These are phyloP conservation scores for Pimpla rufipes DNA, from an alignment of 2,888 invertebrate species.

Conservation along the genomic window DNA sequence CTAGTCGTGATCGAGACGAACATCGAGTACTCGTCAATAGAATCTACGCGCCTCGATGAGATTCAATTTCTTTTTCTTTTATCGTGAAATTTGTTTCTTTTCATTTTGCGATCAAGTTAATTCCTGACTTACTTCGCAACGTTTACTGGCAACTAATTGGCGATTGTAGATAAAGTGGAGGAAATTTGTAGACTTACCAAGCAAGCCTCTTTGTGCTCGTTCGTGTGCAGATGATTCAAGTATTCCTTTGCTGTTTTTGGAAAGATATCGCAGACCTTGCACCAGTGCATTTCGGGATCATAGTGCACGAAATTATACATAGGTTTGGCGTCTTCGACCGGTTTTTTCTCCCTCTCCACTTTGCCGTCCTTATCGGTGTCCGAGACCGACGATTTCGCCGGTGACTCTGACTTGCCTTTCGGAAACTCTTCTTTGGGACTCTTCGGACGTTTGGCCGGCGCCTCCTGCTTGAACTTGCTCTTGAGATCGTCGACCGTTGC, in stretches of 20 bases:
- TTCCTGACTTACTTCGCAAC: background rate
- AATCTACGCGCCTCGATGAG: constrained; percentile 11
- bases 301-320: constrained; percentile 93
- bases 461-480: constrained; percentile 81
- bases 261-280: constrained; percentile 94
- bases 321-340: constrained; percentile 82
- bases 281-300: constrained; percentile 97
- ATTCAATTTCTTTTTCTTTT: background rate
- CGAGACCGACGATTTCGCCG: constrained; percentile 76
- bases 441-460: constrained; percentile 77
- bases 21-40: constrained; percentile 12
- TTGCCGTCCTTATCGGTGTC: constrained; percentile 81
- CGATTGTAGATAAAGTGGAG: background rate
- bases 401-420: constrained; percentile 79
- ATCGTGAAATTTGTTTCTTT: background rate
- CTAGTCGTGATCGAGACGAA: constrained; percentile 15
- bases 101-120: background rate
- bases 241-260: constrained; percentile 95
- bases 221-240: constrained; percentile 93
- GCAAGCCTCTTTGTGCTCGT: constrained; percentile 89
- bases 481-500: constrained; percentile 84
- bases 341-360: constrained; percentile 76
- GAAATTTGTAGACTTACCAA: constrained; percentile 79
- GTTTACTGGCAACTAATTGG: background rate
- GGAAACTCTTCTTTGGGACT: constrained; percentile 83